These are phyloP conservation scores for Apogon hyalosoma DNA, from an alignment of 2,797 vertebrate genomes.

Conservation along the genomic window DNA sequence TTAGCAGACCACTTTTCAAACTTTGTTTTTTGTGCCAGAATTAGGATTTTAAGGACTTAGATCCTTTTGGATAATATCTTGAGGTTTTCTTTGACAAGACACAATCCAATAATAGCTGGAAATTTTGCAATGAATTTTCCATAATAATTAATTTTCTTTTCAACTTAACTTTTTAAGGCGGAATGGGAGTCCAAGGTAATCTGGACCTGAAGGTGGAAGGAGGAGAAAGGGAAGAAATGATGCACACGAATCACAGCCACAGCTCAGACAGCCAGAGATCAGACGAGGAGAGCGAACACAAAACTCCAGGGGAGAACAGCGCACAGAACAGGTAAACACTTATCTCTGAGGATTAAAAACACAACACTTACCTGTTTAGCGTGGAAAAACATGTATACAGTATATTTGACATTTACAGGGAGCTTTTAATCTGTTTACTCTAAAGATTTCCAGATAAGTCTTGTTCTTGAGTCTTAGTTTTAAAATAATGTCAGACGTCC, in stretches of 20 bases:
- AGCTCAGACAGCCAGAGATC: slow-evolving; percentile 92
- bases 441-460: slow-evolving; percentile 9
- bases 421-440: too few relatives aligned
- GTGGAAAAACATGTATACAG: too few relatives aligned
- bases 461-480: slow-evolving; percentile 21
- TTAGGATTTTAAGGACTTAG: too few relatives aligned
- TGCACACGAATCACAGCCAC: slow-evolving; percentile 75
- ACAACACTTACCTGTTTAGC: not conserved
- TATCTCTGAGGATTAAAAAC: not conserved
- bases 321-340: slow-evolving; percentile 75
- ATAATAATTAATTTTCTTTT: too few relatives aligned
- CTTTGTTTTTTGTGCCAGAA: too few relatives aligned
- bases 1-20: too few relatives aligned
- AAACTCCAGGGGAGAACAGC: slow-evolving; percentile 82
- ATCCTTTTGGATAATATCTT: too few relatives aligned
- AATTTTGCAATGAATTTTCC: too few relatives aligned
- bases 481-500: slow-evolving; percentile 49
- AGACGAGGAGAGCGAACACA: slow-evolving; percentile 93
- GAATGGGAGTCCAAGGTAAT: slow-evolving; percentile 67
- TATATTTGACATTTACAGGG: too few relatives aligned
- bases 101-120: too few relatives aligned
- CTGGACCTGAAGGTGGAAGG: slow-evolving; percentile 93
- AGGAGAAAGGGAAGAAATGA: slow-evolving; percentile 89
- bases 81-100: too few relatives aligned
- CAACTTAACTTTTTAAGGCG: slow-evolving; percentile 32